Base-by-base conservation (phyloP, 2,113 vertebrate genomes). In the Corythornis cristatus region DNA sequence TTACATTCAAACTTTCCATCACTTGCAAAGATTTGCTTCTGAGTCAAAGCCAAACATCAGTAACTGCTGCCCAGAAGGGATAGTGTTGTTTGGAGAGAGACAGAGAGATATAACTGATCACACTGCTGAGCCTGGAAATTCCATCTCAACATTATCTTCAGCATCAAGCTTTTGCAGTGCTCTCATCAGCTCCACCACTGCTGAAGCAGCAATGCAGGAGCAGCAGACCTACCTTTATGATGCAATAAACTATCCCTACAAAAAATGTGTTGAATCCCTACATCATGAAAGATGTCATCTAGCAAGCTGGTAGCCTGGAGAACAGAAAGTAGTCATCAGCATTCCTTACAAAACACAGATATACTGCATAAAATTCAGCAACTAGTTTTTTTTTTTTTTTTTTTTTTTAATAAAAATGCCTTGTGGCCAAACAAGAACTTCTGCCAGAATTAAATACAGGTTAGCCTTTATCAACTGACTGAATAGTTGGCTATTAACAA, bases 341-440 rank as follows among this genome's bases (percentile, higher is more conserved):
- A 17, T 73, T 73, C 72, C 42, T 83, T 80, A 45, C 68, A 86
- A 93, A 96, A 85, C 81, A 25, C 23, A 50, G 17, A 54, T 42
- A 18, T 46, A 25, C 29, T 84, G 46, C 70, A 61, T 79, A 81
- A 86, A 91, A 72, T 11, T 83, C 56, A 86, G 56, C 33, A 93
- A 72, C 26, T 60, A 42, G 16, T 65, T 9, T 60, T 70, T 89
- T 86, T 77, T 15, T 77, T 15, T 33, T 76, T 50, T 50, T 48
- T 45, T 45, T 45, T 45, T 45, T 15, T 45, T 45, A 45, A 45
- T 6, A 15, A 45, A 88, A 96, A 95, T 90, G 93, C 68, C 19
- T 2, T 85, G 74, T 85, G 83, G 79, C 65, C 79, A 97, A 97
- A 96, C 87, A 96, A 94, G 90, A 95, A 97, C 92, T 94, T 92